Conservation (phyloP, 2,113 vertebrate genomes). For the Scomber scombrus region DNA sequence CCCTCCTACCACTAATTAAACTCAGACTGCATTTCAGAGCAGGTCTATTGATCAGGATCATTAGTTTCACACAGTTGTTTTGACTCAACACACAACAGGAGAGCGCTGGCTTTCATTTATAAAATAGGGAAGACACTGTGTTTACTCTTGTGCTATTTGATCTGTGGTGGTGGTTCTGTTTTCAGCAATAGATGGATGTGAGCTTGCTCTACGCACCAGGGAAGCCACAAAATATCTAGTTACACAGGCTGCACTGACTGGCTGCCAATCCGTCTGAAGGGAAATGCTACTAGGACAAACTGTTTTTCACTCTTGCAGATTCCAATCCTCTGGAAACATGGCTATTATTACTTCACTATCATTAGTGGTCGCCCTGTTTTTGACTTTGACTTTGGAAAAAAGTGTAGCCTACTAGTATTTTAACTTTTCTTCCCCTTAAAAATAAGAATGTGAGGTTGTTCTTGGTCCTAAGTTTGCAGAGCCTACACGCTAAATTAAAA, state of each 20-base stretch:
- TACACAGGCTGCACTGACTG: constrained; percentile 69
- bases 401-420: background rate
- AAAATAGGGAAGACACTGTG: constrained; percentile 4
- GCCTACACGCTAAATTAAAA: background rate
- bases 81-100: constrained; percentile 13
- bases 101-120: background rate
- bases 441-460: background rate
- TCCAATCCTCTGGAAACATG: constrained; percentile 48
- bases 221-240: constrained; percentile 73
- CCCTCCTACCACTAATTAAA: constrained; percentile 18
- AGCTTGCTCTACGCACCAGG: constrained; percentile 50
- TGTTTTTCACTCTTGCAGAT: constrained; percentile 51
- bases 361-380: constrained; percentile 68
- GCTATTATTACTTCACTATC: constrained; percentile 65
- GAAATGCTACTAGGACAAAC: constrained; percentile 63
- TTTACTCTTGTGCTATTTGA: constrained; percentile 54
- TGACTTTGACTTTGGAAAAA: constrained; percentile 40
- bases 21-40: background rate
- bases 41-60: constrained; percentile 20
- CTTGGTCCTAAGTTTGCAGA: background rate
- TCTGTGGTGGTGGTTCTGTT: constrained; percentile 28
- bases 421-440: background rate
- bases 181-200: constrained; percentile 35
- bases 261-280: constrained; percentile 72
- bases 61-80: constrained; percentile 22